Evolutionary conservation across 1,140 invertebrate genomes (phyloP).

Genomic region (Lamellibrachia luymesi): DNA sequence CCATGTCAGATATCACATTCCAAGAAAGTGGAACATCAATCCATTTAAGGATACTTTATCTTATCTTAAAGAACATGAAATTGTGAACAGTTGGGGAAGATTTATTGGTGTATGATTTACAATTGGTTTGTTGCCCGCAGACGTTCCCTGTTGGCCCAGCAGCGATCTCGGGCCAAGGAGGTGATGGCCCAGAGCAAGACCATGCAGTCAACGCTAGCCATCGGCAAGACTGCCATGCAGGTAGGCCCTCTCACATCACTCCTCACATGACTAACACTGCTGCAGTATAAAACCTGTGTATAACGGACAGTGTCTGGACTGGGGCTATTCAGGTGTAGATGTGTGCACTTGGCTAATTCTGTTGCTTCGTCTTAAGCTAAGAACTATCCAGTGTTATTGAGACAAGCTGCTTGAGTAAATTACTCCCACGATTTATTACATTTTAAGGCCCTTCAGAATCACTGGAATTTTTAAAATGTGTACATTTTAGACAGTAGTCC

Average conservation of each 20-base stretch:
- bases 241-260: conserved; percentile 26
- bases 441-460: background rate
- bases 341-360: background rate
- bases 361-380: background rate
- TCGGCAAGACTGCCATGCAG: conserved; percentile 49
- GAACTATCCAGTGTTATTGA: background rate
- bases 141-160: conserved; percentile 28
- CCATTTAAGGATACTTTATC: no score
- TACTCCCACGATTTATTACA: background rate
- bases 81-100: background rate
- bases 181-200: conserved; percentile 26
- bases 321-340: background rate
- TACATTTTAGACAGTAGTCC: background rate
- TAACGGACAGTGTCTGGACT: background rate
- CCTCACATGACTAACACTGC: background rate
- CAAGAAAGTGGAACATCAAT: no score
- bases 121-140: conserved; percentile 11
- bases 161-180: conserved; percentile 27
- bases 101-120: background rate
- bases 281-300: background rate
- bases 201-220: conserved; percentile 42
- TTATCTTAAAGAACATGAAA: background rate
- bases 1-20: no score
- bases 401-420: background rate
- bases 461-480: background rate